A percentile compares a stretch with the other conserved stretches of the same genome.
These are phyloP conservation scores for Paralichthys olivaceus DNA, from an alignment of 2,113 vertebrate genomes.

Conservation along the genomic window DNA sequence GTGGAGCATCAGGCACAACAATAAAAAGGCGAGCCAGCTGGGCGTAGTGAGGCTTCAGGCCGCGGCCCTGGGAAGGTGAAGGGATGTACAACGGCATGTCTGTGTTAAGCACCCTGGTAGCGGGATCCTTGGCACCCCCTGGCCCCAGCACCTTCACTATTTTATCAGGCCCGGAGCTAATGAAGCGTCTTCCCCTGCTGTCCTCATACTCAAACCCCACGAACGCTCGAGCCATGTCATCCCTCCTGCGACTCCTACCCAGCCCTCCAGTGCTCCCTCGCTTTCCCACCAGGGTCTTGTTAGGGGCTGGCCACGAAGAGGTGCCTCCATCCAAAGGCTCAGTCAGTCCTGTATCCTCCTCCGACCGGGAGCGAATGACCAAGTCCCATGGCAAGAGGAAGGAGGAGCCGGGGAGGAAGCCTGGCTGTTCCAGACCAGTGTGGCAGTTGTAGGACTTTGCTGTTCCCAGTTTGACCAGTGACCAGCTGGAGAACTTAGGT, in stretches of 20 bases:
- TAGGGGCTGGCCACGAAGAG: conserved; percentile 95
- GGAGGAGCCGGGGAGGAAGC: conserved; percentile 94
- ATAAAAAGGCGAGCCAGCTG: conserved; percentile 94
- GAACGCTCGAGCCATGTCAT: conserved; percentile 93
- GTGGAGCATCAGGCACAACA: conserved; percentile 93
- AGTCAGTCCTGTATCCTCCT: conserved; percentile 86
- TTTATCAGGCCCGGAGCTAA: conserved; percentile 96
- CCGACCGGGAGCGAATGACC: conserved; percentile 90
- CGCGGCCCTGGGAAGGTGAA: conserved; percentile 92
- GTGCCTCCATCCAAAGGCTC: conserved; percentile 86
- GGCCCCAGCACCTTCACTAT: conserved; percentile 96
- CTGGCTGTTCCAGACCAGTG: conserved; percentile 93
- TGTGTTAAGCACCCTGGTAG: conserved; percentile 92
- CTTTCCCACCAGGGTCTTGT: conserved; percentile 91
- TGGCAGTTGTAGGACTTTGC: conserved; percentile 97
- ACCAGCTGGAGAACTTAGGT: conserved; percentile 98
- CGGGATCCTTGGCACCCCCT: conserved; percentile 93
- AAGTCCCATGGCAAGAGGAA: conserved; percentile 98
- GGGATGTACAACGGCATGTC: conserved; percentile 98
- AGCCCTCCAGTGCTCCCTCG: conserved; percentile 87
- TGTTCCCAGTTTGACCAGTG: conserved; percentile 93
- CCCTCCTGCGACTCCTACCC: conserved; percentile 89
- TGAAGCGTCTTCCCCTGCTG: conserved; percentile 92
- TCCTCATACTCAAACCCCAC: conserved; percentile 99
- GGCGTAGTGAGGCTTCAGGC: conserved; percentile 93